Evolutionary conservation across 1,140 invertebrate species (phyloP), one percentile per base, ranked within the genome.

Genomic region (Maconellicoccus hirsutus): DNA sequence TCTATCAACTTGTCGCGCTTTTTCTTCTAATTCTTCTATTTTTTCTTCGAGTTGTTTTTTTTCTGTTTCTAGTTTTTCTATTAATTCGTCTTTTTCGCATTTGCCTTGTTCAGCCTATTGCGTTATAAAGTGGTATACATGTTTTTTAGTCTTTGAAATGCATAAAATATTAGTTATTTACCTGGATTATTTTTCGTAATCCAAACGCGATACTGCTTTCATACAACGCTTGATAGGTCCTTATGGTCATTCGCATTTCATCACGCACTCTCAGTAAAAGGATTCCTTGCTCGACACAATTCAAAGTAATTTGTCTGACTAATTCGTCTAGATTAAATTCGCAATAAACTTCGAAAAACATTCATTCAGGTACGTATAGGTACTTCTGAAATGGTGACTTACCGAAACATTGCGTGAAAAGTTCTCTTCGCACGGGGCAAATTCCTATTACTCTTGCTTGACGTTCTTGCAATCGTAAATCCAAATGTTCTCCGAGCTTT

Each of bases 151-250:
- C n/a, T n/a, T n/a, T n/a, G n/a, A n/a, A n/a, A n/a, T n/a, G n/a
- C n/a, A n/a, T n/a, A n/a, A n/a, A n/a, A n/a, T n/a, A n/a, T 33
- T 33, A 3, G 29, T 12, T 22, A 74, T 70, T 73, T 78, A 87
- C 89, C 81, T 93, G 90, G 70, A 98, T 80, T n/a, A 96, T 94
- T 84, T 98, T 99, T 59, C 96, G 86, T 85, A 98, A 94, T 27
- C 96, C 96, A 79, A 98, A 99, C 4, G 95, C 95, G 70, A 98
- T 93, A 72, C 94, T 95, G 79, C 94, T 98, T 79, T 98, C 96
- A 79, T 98, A 98, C 0, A 99, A 83, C 0, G 92, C 92, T 84
- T 88, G 87, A 77, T 97, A 98, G 0, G 96, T 94, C 75, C 93
- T 89, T 77, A 98, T 89, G 0, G 96, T 98, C 89, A 98, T 97